Evolutionary conservation across 2,113 vertebrate genomes (phyloP).

Genomic region (Philantomba maxwellii): DNA sequence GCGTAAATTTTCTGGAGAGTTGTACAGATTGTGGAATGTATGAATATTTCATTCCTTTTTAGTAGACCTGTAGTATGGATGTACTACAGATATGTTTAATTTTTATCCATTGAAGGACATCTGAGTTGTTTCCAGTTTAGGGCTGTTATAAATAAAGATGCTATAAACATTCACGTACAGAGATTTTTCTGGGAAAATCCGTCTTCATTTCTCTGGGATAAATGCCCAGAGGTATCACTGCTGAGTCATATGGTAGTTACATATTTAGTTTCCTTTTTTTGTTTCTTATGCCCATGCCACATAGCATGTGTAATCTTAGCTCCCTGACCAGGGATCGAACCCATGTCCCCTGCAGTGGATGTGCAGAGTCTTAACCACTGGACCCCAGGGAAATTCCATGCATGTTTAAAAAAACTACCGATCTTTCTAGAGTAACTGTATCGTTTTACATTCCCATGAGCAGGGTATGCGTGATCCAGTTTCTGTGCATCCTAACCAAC

Average conservation of each 20-base stretch:
- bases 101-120: neutral
- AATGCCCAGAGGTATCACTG: neutral
- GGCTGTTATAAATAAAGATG: slow-evolving; percentile 4
- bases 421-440: neutral
- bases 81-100: neutral
- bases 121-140: neutral
- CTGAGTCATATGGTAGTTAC: neutral
- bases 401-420: neutral
- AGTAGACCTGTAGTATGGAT: neutral
- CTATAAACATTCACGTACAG: neutral
- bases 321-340: neutral
- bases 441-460: neutral
- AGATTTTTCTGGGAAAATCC: slow-evolving; percentile 23
- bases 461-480: neutral
- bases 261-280: neutral
- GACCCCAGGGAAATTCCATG: neutral
- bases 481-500: neutral
- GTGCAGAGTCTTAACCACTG: neutral
- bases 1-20: neutral
- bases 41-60: neutral
- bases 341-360: neutral
- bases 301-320: neutral
- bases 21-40: neutral
- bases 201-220: neutral
- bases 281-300: neutral